Percentiles rank a stretch among this genome's conserved stretches.
phyloP scores from a whole-genome alignment of 2,888 invertebrate genomes.

The Agriopis leucophaearia region DNA sequence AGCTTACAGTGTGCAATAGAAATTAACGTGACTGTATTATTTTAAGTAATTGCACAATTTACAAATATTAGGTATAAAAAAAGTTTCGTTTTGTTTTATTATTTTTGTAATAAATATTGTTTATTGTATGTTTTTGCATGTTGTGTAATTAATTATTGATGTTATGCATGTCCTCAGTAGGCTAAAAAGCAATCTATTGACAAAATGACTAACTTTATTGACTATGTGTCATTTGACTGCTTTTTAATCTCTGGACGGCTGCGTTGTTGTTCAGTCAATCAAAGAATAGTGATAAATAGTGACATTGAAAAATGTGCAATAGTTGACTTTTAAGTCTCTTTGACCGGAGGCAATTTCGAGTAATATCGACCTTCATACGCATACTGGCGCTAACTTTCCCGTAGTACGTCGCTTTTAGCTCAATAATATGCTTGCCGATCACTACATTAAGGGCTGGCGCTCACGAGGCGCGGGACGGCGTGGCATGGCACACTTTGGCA shows the following conservation, averaged over 20 bases:
- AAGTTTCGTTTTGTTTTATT: background rate
- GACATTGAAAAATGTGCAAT: background rate
- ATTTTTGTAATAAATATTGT: slow-evolving; percentile 9
- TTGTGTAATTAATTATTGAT: slow-evolving; percentile 22
- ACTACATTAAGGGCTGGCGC: no score
- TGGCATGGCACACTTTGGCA: no score
- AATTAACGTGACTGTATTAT: slow-evolving; percentile 9
- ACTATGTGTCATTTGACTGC: background rate
- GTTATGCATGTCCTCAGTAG: background rate
- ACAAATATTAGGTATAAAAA: background rate
- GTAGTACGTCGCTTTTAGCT: no score
- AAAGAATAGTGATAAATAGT: background rate
- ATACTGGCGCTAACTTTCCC: no score
- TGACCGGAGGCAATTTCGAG: no score
- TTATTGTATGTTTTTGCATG: slow-evolving; percentile 28
- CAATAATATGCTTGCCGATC: no score
- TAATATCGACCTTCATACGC: no score
- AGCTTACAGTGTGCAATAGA: background rate
- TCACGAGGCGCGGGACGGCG: no score
- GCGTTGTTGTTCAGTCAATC: slow-evolving; percentile 7
- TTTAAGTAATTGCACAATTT: background rate
- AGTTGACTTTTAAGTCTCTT: no score
- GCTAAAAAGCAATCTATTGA: background rate
- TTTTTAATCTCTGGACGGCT: background rate
- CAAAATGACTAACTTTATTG: background rate